Conservation (phyloP, 2,113 vertebrate species). For the Chrysochloris asiatica region DNA sequence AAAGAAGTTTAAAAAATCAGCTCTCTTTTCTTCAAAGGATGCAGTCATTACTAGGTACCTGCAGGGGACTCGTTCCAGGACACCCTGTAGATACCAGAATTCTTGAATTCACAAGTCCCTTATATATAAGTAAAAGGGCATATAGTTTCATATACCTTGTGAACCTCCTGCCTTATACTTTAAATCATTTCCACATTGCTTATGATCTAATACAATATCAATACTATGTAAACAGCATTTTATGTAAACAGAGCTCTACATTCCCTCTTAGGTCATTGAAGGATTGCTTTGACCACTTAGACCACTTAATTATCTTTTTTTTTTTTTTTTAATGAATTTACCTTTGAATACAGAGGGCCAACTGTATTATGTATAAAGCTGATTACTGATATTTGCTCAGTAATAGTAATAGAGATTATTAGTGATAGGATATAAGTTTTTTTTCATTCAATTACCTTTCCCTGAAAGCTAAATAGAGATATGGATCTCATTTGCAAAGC, state of each 20-base stretch:
- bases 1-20: background rate
- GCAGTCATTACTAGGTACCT: background rate
- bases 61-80: background rate
- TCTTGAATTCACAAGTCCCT: background rate
- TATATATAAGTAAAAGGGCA: background rate
- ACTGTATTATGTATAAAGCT: slow-evolving; percentile 5
- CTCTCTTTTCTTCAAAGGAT: background rate
- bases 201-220: background rate
- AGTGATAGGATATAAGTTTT: slow-evolving; percentile 36
- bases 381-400: slow-evolving; percentile 29
- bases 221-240: too few relatives aligned
- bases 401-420: background rate
- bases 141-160: background rate
- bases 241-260: background rate
- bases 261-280: background rate
- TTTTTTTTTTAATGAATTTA: too few relatives aligned
- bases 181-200: background rate
- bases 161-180: background rate
- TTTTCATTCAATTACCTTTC: slow-evolving; percentile 9
- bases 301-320: too few relatives aligned
- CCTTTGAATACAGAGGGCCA: background rate
- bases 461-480: slow-evolving; percentile 38
- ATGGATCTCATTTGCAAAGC: slow-evolving; percentile 32
- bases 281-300: background rate
- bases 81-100: background rate